Evolutionary conservation across 1,140 invertebrate genomes (phyloP), one percentile per base, ranked within the genome.

Genomic region (Pseudomyrmex gracilis): DNA sequence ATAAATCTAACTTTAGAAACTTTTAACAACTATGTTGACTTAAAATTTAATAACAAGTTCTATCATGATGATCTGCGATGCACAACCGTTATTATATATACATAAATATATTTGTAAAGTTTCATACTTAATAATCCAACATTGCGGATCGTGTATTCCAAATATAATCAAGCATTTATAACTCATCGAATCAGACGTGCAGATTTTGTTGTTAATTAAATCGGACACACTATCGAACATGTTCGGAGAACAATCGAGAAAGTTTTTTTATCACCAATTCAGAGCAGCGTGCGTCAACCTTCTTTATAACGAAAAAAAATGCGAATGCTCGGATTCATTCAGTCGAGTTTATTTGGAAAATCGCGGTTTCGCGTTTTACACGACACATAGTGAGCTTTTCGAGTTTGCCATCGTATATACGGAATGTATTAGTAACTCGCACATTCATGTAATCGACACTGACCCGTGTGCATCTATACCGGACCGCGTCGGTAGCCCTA

Each of bases 381-480:
- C 63, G 73, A 68, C 73, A 68, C 73, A 61, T 67, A 77, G 61
- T 43, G 73, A 53, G 82, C 73, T 68, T 83, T 78, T 68, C 73
- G 61, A 51, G 49, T 61, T 61, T 53, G 51, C 61, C 63, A 45
- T 60, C 64, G 74, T 68, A 51, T 58, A 24, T 51, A 51, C 43
- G 61, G 64, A 77, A 78, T 84, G 76, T 82, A 84, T 84, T 71
- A 71, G 57, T 24, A 80, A 80, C 77, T 82, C 66, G 67, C 68
- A 61, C 73, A 85, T 80, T 51, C 45, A 51, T 88, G 85, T 88
- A 88, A 88, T 87, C 85, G 77, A 83, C 77, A 68, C 60, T 71
- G 71, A 76, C 66, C 34, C 63, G 47, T 17, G 17, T 17, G 55
- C 53, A 61, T 80, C 60, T 60, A 58, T 71, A 67, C 49, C 67